Evolutionary conservation across 35 echinoderm and acorn worm species (phyloP).

Genomic region (Lytechinus variegatus): DNA sequence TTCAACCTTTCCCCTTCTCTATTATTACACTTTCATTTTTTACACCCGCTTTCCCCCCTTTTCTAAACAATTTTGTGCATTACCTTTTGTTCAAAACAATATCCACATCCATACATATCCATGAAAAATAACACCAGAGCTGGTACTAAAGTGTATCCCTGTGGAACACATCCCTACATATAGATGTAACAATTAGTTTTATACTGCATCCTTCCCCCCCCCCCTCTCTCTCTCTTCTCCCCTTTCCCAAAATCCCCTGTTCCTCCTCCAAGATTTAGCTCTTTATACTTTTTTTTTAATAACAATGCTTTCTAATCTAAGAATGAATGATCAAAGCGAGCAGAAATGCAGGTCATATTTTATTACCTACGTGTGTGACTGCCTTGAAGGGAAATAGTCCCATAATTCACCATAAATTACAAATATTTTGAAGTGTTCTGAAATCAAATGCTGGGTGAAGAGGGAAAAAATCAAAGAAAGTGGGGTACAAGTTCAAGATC

Average conservation of each 20-base stretch:
- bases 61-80: too few relatives aligned
- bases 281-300: not conserved
- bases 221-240: not conserved
- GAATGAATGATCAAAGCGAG: not conserved
- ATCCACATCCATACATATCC: too few relatives aligned
- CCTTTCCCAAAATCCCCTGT: not conserved
- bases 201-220: not conserved
- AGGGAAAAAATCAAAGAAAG: not conserved
- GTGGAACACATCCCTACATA: too few relatives aligned
- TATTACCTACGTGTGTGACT: constrained; percentile 18
- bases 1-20: not conserved
- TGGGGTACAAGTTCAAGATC: not conserved
- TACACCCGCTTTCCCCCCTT: not conserved
- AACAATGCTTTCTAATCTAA: not conserved
- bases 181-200: too few relatives aligned
- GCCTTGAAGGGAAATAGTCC: not conserved
- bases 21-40: not conserved
- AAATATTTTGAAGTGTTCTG: not conserved
- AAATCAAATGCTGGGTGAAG: not conserved
- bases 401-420: constrained; percentile 20
- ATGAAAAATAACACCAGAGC: too few relatives aligned
- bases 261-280: not conserved
- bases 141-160: too few relatives aligned
- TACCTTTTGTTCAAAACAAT: too few relatives aligned
- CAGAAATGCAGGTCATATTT: constrained; percentile 5